These are phyloP conservation scores for Trachymyrmex cornetzi DNA, from an alignment of 1,140 invertebrate species.

Conservation along the genomic window DNA sequence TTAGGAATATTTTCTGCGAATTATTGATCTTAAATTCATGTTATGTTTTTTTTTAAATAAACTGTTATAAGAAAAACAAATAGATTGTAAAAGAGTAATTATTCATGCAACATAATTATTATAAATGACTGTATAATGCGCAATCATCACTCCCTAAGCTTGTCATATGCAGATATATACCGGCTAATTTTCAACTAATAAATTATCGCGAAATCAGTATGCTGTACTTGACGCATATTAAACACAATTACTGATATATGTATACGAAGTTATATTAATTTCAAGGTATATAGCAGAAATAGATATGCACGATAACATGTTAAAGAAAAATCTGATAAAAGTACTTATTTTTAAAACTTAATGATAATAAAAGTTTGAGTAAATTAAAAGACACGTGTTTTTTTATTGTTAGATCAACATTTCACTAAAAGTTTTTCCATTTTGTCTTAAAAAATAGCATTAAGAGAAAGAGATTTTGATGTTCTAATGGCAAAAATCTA, in stretches of 20 bases:
- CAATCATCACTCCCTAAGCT: conserved; percentile 10
- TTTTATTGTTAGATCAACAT: not conserved
- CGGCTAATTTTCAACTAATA: conserved; percentile 39
- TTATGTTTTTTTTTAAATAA: not conserved
- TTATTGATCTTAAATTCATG: not conserved
- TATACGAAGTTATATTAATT: not conserved
- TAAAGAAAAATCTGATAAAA: not conserved
- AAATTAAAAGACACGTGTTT: not conserved
- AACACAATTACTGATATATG: conserved; percentile 38
- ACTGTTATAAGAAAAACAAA: not conserved
- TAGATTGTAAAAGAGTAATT: conserved; percentile 10
- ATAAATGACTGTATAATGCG: not conserved
- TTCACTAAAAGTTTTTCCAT: not conserved
- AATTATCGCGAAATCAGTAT: conserved; percentile 41
- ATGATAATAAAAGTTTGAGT: not conserved
- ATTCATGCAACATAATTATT: not conserved
- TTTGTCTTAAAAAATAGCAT: not conserved
- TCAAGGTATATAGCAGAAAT: not conserved
- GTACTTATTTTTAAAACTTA: not conserved
- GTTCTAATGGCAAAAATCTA: not conserved
- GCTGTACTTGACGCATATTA: not conserved
- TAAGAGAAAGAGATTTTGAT: not conserved
- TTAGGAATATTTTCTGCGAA: not conserved
- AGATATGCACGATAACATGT: too few species aligned
- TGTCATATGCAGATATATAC: conserved; percentile 41